phyloP scores from a whole-genome alignment of 1,140 invertebrate genomes.

The Epicauta chinensis region DNA sequence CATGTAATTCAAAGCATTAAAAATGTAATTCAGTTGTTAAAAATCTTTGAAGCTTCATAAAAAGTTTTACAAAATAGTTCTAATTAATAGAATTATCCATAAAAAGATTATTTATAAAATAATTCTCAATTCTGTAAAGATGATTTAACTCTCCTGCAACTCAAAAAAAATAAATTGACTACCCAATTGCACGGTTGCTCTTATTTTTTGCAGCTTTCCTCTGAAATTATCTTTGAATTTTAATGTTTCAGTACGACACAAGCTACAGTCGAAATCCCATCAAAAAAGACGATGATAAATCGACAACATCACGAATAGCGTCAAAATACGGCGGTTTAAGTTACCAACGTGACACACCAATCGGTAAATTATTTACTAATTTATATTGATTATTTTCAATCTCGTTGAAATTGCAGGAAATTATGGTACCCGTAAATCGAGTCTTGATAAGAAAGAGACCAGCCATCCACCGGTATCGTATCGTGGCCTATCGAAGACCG shows the following conservation, averaged over 20 bases:
- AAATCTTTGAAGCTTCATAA: too few relatives aligned
- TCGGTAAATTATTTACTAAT: not conserved
- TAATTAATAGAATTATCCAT: too few relatives aligned
- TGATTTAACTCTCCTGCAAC: too few relatives aligned
- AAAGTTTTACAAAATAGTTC: too few relatives aligned
- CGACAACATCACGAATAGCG: slow-evolving; percentile 21
- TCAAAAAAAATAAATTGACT: too few relatives aligned
- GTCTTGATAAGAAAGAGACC: slow-evolving; percentile 34
- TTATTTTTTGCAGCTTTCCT: too few relatives aligned
- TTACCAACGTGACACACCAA: slow-evolving; percentile 24
- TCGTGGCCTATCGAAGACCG: slow-evolving; percentile 25
- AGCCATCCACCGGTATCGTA: slow-evolving; percentile 38
- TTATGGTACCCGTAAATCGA: slow-evolving; percentile 24
- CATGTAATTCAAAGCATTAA: too few relatives aligned
- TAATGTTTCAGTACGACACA: slow-evolving; percentile 30
- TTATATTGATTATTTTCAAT: not conserved
- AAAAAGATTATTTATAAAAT: slow-evolving; percentile 16
- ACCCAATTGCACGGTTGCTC: too few relatives aligned
- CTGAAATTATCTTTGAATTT: not conserved
- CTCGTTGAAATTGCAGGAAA: slow-evolving; percentile 7
- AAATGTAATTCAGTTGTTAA: too few relatives aligned
- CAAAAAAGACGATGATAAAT: slow-evolving; percentile 21
- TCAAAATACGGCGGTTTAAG: slow-evolving; percentile 26
- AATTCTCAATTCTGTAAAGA: too few relatives aligned
- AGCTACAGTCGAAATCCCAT: slow-evolving; percentile 20